Percentiles rank a stretch among this genome's conserved stretches.
These are phyloP conservation scores for Formica exsecta DNA, from an alignment of 1,140 invertebrate genomes.

Conservation along the genomic window DNA sequence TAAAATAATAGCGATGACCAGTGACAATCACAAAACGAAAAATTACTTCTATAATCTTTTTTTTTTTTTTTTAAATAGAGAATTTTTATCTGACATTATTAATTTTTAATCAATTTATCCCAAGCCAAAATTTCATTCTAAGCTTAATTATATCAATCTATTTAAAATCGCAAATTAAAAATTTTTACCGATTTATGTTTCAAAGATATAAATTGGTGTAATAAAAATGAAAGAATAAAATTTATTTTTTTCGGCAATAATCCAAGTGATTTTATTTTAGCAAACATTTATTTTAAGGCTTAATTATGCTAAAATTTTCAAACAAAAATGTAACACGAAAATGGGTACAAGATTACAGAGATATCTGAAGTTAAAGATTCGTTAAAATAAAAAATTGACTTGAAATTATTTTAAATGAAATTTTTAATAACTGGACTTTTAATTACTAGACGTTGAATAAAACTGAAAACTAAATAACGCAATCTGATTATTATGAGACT, in stretches of 20 bases:
- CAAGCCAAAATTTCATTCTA: neutral
- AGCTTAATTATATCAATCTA: neutral
- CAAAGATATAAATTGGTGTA: neutral
- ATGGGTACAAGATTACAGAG: neutral
- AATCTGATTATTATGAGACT: neutral
- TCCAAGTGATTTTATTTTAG: neutral
- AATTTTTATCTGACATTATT: neutral
- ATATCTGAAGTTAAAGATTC: neutral
- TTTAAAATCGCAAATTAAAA: constrained; percentile 20
- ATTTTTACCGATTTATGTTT: neutral
- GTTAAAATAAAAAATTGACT: neutral
- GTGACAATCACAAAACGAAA: neutral
- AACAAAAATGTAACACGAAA: neutral
- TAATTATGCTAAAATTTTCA: neutral
- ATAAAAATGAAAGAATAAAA: neutral
- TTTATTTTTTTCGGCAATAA: constrained; percentile 1
- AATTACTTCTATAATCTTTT: neutral
- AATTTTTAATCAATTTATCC: neutral
- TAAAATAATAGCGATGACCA: neutral
- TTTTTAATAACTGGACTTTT: too few relatives aligned
- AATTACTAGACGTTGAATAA: neutral
- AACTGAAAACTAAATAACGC: neutral
- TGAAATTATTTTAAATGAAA: neutral
- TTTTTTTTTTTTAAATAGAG: neutral
- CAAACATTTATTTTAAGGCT: neutral